Base-by-base conservation (phyloP, 2,888 invertebrate genomes). In the Trichacis sp. region DNA sequence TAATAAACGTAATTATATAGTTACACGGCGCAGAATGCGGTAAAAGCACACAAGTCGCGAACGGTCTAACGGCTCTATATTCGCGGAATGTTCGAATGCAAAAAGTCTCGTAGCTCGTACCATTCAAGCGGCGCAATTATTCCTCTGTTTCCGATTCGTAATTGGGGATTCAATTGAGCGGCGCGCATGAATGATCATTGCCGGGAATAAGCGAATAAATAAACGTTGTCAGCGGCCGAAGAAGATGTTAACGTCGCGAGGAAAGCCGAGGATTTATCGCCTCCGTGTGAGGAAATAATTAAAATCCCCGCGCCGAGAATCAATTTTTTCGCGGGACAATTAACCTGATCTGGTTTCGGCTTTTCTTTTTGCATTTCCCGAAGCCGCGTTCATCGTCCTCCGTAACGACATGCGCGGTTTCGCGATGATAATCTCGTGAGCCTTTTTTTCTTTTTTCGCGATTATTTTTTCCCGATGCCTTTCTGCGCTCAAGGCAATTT, bases 401-500 rank as follows among this genome's bases (percentile, higher is more conserved):
- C 18, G 12, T 46, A 46, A 46, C 24, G 24, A 46, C 20, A 45
- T 45, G 45, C 45, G 19, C 45, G 19, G 45, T 19, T n/a, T n/a
- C 19, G n/a, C 20, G 45, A 20, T 19, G 14, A 45, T 45, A 20
- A 45, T 45, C 45, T 2, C 14, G 11, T 9, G 9, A n/a, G n/a
- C n/a, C n/a, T n/a, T n/a, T n/a, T n/a, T n/a, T n/a, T n/a, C n/a
- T 45, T 45, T 45, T 40, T 45, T 20, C 45, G 11, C 20, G 45
- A 45, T 20, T 11, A 53, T 54, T 52, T 24, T 49, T 63, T 20
- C 24, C 50, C 11, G n/a, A 56, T 53, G 55, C 5, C 60, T 63
- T 63, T 53, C 54, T 58, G 50, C 40, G 46, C 36, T 53, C 53
- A 53, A 47, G 54, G 20, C 29, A 58, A 69, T 58, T 64, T 61